Evolutionary conservation across 2,113 vertebrate species (phyloP).

Genomic region (Canis aureus): DNA sequence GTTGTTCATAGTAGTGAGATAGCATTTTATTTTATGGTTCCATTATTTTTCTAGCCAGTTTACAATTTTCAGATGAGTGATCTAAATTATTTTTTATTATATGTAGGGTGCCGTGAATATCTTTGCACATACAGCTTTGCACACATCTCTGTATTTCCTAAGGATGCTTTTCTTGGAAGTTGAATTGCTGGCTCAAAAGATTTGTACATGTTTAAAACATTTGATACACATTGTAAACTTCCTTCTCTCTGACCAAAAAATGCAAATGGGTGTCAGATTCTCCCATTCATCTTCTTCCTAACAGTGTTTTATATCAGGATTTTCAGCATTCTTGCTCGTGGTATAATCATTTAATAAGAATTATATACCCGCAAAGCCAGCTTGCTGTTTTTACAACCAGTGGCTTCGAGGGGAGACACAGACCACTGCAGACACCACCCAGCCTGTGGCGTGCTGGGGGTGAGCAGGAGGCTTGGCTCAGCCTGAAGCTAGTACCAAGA

Average conservation of each 20-base stretch:
- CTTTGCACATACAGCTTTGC: constrained; percentile 39
- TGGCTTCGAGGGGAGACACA: neutral
- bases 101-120: neutral
- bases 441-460: neutral
- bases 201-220: constrained; percentile 39
- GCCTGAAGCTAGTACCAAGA: neutral
- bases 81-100: constrained; percentile 56
- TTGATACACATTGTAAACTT: constrained; percentile 19
- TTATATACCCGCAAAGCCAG: neutral
- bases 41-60: constrained; percentile 50
- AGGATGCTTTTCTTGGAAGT: constrained; percentile 48
- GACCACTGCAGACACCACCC: neutral
- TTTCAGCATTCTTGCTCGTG: neutral
- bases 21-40: constrained; percentile 42
- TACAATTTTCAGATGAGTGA: constrained; percentile 1
- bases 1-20: neutral
- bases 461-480: no score
- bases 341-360: constrained; percentile 30
- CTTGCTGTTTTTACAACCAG: neutral
- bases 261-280: neutral
- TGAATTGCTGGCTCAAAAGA: neutral
- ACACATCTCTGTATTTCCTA: constrained; percentile 40
- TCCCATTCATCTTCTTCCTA: neutral
- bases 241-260: neutral
- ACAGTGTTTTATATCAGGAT: neutral